Conservation (phyloP, 35 echinoderm and acorn worm genomes). For the Nesometra sesokonis region DNA sequence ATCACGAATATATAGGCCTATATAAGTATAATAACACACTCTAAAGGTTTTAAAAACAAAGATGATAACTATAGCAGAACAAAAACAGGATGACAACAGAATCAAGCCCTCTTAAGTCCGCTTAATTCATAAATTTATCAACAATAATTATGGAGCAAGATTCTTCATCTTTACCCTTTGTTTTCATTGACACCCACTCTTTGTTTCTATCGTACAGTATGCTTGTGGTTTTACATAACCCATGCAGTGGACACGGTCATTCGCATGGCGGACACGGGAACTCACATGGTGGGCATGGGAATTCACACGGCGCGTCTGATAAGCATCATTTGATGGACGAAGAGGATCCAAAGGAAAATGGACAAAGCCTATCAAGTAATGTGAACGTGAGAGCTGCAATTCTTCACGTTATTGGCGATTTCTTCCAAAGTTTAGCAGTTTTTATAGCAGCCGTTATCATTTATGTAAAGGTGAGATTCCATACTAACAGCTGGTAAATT, state of each 20-base stretch:
- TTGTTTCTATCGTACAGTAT: neutral
- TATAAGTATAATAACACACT: too few species aligned
- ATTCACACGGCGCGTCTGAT: neutral
- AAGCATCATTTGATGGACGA: neutral
- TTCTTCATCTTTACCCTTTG: too few species aligned
- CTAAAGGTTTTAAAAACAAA: too few species aligned
- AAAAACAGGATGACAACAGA: too few species aligned
- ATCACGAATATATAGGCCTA: too few species aligned
- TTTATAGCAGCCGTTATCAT: constrained; percentile 38
- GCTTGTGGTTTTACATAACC: neutral
- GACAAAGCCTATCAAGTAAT: neutral
- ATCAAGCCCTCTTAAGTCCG: neutral
- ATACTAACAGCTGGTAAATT: too few species aligned
- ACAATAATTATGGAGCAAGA: neutral
- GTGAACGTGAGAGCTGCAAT: constrained; percentile 41
- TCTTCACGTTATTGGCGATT: constrained; percentile 41
- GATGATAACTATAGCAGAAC: too few species aligned
- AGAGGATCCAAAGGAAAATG: neutral
- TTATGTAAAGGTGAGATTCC: constrained; percentile 24
- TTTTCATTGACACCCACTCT: too few species aligned
- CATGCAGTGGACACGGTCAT: neutral
- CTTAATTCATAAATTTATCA: neutral
- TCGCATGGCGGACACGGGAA: constrained; percentile 17
- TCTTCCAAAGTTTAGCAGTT: constrained; percentile 32
- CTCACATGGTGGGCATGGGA: neutral